Percentiles rank a stretch among this genome's conserved stretches.
These are phyloP conservation scores for Littorina saxatilis DNA, from an alignment of 1,140 invertebrate species.

Conservation along the genomic window DNA sequence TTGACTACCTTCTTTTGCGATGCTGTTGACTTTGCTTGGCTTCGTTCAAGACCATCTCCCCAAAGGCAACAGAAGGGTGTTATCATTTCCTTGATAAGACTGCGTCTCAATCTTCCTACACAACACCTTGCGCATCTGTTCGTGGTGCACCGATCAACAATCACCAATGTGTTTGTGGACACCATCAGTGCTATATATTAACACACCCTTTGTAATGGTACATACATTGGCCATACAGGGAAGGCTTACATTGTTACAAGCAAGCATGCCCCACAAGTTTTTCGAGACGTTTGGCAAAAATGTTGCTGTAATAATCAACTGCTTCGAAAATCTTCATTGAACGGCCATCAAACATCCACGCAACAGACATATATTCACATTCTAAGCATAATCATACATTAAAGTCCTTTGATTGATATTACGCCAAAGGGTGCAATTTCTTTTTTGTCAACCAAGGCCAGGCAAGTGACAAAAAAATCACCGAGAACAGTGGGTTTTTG, in stretches of 20 bases:
- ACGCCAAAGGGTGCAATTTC: conserved; percentile 46
- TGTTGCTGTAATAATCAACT: conserved; percentile 52
- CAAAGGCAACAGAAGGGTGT: background rate
- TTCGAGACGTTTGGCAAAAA: conserved; percentile 41
- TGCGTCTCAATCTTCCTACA: conserved; percentile 22
- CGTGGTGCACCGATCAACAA: conserved; percentile 26
- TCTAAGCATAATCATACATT: conserved; percentile 49
- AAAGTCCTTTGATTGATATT: conserved; percentile 47
- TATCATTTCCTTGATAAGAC: background rate
- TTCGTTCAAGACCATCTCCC: background rate
- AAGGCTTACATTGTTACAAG: conserved; percentile 36
- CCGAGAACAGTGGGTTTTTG: conserved; percentile 43
- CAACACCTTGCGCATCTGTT: conserved; percentile 35
- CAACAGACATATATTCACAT: conserved; percentile 43
- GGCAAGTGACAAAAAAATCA: conserved; percentile 43
- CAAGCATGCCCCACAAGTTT: conserved; percentile 49
- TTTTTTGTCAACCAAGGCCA: conserved; percentile 48
- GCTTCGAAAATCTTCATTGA: conserved; percentile 59
- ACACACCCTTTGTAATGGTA: conserved; percentile 35
- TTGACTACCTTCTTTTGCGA: background rate
- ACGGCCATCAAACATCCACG: conserved; percentile 42
- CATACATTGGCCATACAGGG: conserved; percentile 47
- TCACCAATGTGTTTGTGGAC: conserved; percentile 37
- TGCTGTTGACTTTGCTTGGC: background rate
- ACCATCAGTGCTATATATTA: conserved; percentile 39